A percentile compares a stretch with the other conserved stretches of the same genome.
Evolutionary conservation across 23 tunicate genomes (phyloP).

Genomic region (Styela plicata): DNA sequence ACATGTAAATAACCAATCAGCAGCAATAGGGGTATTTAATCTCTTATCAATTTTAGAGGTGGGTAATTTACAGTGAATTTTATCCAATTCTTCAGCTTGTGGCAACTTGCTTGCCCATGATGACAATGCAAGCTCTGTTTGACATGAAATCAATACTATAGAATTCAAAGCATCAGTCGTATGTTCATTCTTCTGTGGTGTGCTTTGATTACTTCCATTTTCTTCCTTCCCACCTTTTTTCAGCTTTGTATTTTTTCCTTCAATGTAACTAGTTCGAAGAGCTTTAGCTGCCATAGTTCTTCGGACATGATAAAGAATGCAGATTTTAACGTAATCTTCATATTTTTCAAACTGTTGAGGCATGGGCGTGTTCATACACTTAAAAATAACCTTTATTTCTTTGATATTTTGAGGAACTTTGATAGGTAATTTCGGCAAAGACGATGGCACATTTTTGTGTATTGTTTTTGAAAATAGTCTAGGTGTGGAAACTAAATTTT

Average conservation of each 20-base stretch:
- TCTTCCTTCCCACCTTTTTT: not conserved
- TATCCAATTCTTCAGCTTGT: not conserved
- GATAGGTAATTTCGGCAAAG: not conserved
- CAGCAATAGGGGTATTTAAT: too few relatives aligned
- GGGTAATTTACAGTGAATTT: not conserved
- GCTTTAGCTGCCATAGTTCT: not conserved
- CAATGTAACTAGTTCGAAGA: not conserved
- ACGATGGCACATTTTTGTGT: not conserved
- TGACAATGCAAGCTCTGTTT: not conserved
- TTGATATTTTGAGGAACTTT: not conserved
- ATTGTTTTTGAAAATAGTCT: not conserved
- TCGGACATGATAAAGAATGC: conserved; percentile 8
- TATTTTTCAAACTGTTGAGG: not conserved
- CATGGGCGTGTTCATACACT: not conserved
- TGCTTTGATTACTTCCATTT: not conserved
- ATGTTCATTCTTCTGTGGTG: not conserved
- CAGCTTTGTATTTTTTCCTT: not conserved
- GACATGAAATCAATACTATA: not conserved
- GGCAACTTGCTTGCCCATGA: not conserved
- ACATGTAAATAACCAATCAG: conserved; percentile 7
- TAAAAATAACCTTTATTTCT: not conserved
- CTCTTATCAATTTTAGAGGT: too few relatives aligned
- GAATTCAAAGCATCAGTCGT: not conserved
- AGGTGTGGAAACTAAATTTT: not conserved
- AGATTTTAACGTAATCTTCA: not conserved